Percentiles rank a stretch among this genome's conserved stretches.
These are phyloP conservation scores for Drosophila eohydei DNA, from an alignment of 2,888 invertebrate species.

Conservation along the genomic window DNA sequence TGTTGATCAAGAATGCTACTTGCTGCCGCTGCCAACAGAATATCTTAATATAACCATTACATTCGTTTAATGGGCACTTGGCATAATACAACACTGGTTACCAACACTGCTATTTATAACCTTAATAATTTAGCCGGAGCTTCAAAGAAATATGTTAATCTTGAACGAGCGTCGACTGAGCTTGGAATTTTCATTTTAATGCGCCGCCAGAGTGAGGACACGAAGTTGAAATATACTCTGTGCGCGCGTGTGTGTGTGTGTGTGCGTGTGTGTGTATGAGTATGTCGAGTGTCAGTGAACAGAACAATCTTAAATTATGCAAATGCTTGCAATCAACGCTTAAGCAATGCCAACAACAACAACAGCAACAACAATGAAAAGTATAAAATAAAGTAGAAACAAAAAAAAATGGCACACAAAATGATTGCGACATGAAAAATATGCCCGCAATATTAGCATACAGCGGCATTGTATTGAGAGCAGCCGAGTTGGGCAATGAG, in stretches of 20 bases:
- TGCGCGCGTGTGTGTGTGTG: neutral
- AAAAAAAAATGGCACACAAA: constrained; percentile 46
- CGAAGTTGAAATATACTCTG: constrained; percentile 15
- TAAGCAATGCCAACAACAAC: constrained; percentile 55
- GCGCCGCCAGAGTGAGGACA: constrained; percentile 48
- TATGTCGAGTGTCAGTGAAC: constrained; percentile 52
- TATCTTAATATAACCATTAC: constrained; percentile 12
- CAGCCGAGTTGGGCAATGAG: neutral
- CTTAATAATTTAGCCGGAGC: constrained; percentile 75
- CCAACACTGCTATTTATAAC: constrained; percentile 61
- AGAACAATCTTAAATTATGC: constrained; percentile 74
- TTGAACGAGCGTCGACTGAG: constrained; percentile 39
- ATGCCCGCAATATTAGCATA: constrained; percentile 73
- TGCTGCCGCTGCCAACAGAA: neutral
- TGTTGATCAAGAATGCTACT: neutral
- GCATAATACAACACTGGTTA: constrained; percentile 14
- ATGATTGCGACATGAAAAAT: constrained; percentile 76
- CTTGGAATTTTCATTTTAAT: constrained; percentile 73
- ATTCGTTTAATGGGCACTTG: constrained; percentile 20
- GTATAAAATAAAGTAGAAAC: constrained; percentile 19
- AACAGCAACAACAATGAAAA: constrained; percentile 22
- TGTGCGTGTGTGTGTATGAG: neutral
- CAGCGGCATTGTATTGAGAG: constrained; percentile 39
- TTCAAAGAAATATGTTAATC: constrained; percentile 77
- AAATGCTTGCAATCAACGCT: constrained; percentile 78